Base-by-base conservation (phyloP, 1,140 invertebrate genomes). In the Penaeus japonicus region DNA sequence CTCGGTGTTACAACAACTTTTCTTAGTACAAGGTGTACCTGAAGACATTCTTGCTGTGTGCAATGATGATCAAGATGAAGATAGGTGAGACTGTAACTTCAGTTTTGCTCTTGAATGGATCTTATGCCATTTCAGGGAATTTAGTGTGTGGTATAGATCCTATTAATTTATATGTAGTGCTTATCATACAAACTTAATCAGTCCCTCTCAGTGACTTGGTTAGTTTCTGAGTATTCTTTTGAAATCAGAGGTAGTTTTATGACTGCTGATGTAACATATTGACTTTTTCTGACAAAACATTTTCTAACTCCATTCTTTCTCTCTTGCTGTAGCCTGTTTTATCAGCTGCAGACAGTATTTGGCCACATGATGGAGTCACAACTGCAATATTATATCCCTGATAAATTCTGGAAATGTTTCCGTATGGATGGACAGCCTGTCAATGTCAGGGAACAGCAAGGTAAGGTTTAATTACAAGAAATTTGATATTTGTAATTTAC, bases 361-460 rank as follows among this genome's bases (percentile, higher is more conserved):
- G 94, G 93, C 55, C 93, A 95, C 91, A 91, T 95, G 59, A 92
- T 93, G 62, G 93, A 94, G 87, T 94, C 93, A 87, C 93, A 94
- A 91, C 93, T 95, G 39, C 93, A 95, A 91, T 95, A 94, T 91
- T 94, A 94, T 92, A 93, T 93, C 53, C 94, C 94, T n/a, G 92
- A 92, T 82, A 93, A 93, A 20, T 95, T 95, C 92, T 95, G 94
- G 94, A 94, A 94, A 89, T 94, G 94, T 91, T 94, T 95, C 92
- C 92, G 93, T 81, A 91, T 94, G 89, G 93, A 93, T 91, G 94
- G 94, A 70, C 93, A 94, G 85, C 93, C 94, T 53, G 94, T 95
- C 30, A 95, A 95, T 91, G 92, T 95, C 53, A 90, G 94, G 87
- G 94, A 95, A 90, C 94, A 95, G 91, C 94, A 95, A 91, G 91